Conservation (phyloP, 2,797 vertebrate species). For the Siniperca scherzeri region DNA sequence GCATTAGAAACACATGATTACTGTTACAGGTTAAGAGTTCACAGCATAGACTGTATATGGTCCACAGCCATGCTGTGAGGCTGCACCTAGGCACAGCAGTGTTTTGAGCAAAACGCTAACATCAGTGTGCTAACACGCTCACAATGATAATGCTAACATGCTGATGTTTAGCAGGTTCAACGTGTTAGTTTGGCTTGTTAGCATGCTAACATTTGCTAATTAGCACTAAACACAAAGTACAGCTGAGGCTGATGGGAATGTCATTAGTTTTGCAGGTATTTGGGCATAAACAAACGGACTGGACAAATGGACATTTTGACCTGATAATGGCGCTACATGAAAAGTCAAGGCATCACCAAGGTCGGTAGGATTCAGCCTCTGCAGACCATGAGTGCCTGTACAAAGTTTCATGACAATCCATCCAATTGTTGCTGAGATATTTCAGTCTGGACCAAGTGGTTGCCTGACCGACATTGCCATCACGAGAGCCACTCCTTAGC, state of each 20-base stretch:
- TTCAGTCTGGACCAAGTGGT: not conserved
- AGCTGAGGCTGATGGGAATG: not conserved
- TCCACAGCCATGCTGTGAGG: not conserved
- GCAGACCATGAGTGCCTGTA: not conserved
- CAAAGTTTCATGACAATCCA: not conserved
- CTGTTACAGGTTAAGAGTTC: not conserved
- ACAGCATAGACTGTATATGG: too few species aligned
- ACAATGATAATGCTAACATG: not conserved
- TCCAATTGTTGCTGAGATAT: not conserved
- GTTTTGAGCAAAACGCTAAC: not conserved
- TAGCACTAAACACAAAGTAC: not conserved
- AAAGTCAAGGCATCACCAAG: not conserved
- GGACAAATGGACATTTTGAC: not conserved
- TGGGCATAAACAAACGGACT: not conserved
- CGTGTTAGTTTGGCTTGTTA: not conserved
- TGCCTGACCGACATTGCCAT: not conserved
- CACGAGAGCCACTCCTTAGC: not conserved
- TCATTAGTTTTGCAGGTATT: not conserved
- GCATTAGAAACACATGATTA: not conserved
- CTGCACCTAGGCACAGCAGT: not conserved
- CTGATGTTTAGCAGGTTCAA: not conserved
- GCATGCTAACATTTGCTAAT: not conserved
- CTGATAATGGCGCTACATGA: not conserved
- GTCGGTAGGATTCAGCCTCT: not conserved
- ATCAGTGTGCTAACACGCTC: not conserved